Percentiles rank a stretch among this genome's conserved stretches.
phyloP scores from a whole-genome alignment of 1,140 invertebrate species.

The Magallana angulata region DNA sequence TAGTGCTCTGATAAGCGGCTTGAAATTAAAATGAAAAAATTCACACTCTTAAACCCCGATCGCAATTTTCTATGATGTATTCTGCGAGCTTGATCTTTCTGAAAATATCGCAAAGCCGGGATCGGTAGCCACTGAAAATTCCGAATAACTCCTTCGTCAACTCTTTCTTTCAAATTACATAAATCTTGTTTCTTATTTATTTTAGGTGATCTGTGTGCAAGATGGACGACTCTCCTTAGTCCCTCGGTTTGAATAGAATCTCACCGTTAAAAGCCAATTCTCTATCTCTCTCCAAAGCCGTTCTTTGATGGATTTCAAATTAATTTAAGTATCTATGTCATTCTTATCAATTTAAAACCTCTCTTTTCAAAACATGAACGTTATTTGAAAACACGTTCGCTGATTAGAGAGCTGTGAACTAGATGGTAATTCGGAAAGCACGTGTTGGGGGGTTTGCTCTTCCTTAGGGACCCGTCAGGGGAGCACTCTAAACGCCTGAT shows the following conservation, averaged over 20 bases:
- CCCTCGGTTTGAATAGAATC: constrained; percentile 44
- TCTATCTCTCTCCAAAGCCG: constrained; percentile 46
- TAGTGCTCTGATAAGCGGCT: constrained; percentile 14
- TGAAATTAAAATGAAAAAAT: constrained; percentile 33
- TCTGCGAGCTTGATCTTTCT: constrained; percentile 18
- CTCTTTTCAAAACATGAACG: constrained; percentile 39
- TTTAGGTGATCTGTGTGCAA: constrained; percentile 33
- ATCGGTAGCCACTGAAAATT: not conserved
- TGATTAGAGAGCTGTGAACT: constrained; percentile 14
- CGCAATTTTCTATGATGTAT: constrained; percentile 33
- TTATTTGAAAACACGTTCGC: constrained; percentile 46
- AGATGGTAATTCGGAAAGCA: not conserved
- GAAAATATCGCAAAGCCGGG: constrained; percentile 22
- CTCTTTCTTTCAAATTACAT: constrained; percentile 35
- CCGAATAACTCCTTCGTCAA: constrained; percentile 17
- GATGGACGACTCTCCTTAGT: constrained; percentile 49
- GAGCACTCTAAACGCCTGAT: not conserved
- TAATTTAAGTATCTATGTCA: constrained; percentile 45
- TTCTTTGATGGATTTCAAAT: constrained; percentile 55
- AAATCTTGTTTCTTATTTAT: constrained; percentile 43
- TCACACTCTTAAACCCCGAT: constrained; percentile 28
- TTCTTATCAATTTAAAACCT: constrained; percentile 29
- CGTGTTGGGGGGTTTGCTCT: not conserved
- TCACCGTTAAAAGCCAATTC: constrained; percentile 56
- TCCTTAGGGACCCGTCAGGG: not conserved